Base-by-base conservation (phyloP, 2,888 invertebrate genomes). In the Apotomis betuletana region DNA sequence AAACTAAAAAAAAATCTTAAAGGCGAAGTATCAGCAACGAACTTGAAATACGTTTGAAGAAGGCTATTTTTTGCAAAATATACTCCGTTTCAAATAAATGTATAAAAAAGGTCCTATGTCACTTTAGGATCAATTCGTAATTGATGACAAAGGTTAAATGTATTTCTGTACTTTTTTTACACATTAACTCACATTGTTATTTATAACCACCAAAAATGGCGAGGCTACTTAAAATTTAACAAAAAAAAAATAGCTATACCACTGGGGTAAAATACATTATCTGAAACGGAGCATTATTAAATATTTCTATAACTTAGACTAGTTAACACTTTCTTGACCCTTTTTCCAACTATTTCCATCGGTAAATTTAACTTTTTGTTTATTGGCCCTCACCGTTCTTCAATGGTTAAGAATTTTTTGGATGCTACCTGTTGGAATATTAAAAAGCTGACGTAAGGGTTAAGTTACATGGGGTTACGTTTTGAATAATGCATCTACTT, bases 231-330 rank as follows among this genome's bases (percentile, higher is more conserved):
- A 9, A 55, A 55, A 55, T 27, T 4, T 4, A 41, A 41, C 41
- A 41, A 36, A 36, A 5, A 9, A n/a, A 1, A 1, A 13, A n/a
- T 5, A 38, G 2, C 27, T 27, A 46, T 51, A 63, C 38, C 52
- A 63, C 41, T 54, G 41, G 52, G 52, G 10, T 54, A 63, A 27
- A n/a, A 3, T 3, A 59, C 10, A 5, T 38, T 64, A n/a, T 55
- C 41, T 54, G 41, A 41, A 55, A 46, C 64, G 4, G 44, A 27
- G 55, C 55, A 55, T 13, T 46, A 4, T 44, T 64, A 5, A 12
- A 27, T 64, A 41, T 27, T 3, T 49, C 5, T 46, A 65, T 65
- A 9, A 64, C 64, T 57, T 57, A 65, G 65, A 65, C 65, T 65
- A 65, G 65, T 65, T 46, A 65, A 65, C 65, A 65, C 55, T 27